These are phyloP conservation scores for Rousettus leschenaultii DNA, from an alignment of 2,113 vertebrate species.

Conservation along the genomic window DNA sequence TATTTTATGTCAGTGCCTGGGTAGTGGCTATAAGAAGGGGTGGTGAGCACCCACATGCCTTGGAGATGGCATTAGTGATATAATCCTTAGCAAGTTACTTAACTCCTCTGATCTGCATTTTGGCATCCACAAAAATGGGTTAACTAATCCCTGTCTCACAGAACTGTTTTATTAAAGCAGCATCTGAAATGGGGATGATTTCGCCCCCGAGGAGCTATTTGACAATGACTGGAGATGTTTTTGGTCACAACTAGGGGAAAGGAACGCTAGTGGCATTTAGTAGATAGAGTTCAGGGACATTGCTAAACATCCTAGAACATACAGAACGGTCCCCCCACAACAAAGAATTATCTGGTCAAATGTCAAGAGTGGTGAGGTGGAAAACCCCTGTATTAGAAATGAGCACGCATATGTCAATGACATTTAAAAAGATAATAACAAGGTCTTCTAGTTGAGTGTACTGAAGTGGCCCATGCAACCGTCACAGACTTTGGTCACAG, in stretches of 20 bases:
- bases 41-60: not conserved
- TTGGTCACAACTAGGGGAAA: not conserved
- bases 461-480: not conserved
- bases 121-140: not conserved
- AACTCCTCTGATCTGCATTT: not conserved
- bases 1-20: not conserved
- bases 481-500: not conserved
- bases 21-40: not conserved
- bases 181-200: not conserved
- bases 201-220: not conserved
- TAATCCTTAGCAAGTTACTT: not conserved
- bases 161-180: not conserved
- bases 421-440: not conserved
- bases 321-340: not conserved
- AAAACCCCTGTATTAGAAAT: not conserved
- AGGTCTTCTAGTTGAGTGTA: not conserved
- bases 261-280: not conserved
- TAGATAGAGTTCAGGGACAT: not conserved
- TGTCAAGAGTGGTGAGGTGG: not conserved
- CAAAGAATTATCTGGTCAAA: not conserved
- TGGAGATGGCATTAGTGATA: not conserved
- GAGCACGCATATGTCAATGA: not conserved
- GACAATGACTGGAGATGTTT: not conserved
- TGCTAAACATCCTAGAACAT: not conserved
- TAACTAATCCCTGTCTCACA: not conserved